These are phyloP conservation scores for Sander lucioperca DNA, from an alignment of 2,113 vertebrate species.

Conservation along the genomic window DNA sequence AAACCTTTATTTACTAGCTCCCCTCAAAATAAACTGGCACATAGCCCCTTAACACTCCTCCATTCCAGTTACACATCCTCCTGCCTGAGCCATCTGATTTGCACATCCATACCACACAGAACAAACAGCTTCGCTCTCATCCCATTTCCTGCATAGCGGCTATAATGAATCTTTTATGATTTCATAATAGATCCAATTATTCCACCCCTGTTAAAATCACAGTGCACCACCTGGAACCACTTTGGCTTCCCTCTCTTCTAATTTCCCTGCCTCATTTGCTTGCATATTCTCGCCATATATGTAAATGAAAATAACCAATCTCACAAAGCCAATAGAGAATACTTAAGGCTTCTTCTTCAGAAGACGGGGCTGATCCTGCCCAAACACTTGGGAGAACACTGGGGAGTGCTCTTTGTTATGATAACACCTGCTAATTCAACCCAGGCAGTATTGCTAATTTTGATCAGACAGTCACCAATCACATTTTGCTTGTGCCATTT, in stretches of 20 bases:
- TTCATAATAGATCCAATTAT: conserved; percentile 82
- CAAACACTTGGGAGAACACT: conserved; percentile 18
- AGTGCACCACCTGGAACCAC: conserved; percentile 80
- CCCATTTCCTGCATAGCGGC: conserved; percentile 71
- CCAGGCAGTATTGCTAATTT: not conserved
- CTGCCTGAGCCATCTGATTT: conserved; percentile 51
- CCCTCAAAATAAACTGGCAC: conserved; percentile 41
- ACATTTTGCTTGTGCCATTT: conserved; percentile 10
- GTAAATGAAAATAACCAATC: conserved; percentile 67
- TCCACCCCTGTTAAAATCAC: conserved; percentile 77
- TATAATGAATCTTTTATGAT: conserved; percentile 82
- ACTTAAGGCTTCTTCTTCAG: conserved; percentile 37
- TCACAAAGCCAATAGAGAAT: conserved; percentile 28
- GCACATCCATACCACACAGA: conserved; percentile 54
- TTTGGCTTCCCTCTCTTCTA: conserved; percentile 72
- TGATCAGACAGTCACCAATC: conserved; percentile 16
- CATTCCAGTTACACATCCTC: conserved; percentile 31
- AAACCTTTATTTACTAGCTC: conserved; percentile 25
- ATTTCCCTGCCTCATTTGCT: conserved; percentile 70
- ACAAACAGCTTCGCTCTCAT: conserved; percentile 69
- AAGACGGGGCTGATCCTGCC: conserved; percentile 20
- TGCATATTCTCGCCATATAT: conserved; percentile 64
- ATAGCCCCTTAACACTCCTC: conserved; percentile 33
- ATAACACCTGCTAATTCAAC: conserved; percentile 25
- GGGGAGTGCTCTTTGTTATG: conserved; percentile 20